A percentile compares a stretch with the other conserved stretches of the same genome.
Evolutionary conservation across 2,113 vertebrate genomes (phyloP).

Genomic region (Coptodon rendalli): DNA sequence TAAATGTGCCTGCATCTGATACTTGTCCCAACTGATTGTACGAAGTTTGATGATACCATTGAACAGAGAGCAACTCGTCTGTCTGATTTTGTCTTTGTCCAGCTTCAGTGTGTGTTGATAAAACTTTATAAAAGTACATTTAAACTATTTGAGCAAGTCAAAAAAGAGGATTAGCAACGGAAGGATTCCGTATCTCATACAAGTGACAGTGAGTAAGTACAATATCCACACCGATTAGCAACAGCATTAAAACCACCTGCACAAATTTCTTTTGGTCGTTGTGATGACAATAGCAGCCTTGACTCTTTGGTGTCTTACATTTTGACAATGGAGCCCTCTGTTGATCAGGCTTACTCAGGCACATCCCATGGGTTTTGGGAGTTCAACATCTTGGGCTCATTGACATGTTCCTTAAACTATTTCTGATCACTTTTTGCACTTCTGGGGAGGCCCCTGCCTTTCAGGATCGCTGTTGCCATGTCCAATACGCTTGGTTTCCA

Average conservation of each 20-base stretch:
- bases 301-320: not conserved
- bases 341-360: not conserved
- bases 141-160: not conserved
- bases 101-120: conserved; percentile 2
- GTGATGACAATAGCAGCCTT: not conserved
- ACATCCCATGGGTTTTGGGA: not conserved
- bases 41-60: conserved; percentile 1
- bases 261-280: not conserved
- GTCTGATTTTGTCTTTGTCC: conserved; percentile 37
- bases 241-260: not conserved
- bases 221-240: not conserved
- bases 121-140: not conserved
- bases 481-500: not conserved
- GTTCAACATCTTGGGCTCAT: not conserved
- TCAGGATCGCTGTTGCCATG: not conserved
- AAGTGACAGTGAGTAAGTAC: not conserved
- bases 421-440: not conserved
- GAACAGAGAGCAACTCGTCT: not conserved
- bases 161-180: not conserved
- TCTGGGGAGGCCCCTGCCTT: not conserved
- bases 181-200: not conserved
- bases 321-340: not conserved
- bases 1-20: conserved; percentile 59
- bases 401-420: not conserved
- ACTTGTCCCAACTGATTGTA: conserved; percentile 50